Evolutionary conservation across 2,797 vertebrate species (phyloP), one percentile per base, ranked within the genome.

Genomic region (Spinibarbus caldwelli): DNA sequence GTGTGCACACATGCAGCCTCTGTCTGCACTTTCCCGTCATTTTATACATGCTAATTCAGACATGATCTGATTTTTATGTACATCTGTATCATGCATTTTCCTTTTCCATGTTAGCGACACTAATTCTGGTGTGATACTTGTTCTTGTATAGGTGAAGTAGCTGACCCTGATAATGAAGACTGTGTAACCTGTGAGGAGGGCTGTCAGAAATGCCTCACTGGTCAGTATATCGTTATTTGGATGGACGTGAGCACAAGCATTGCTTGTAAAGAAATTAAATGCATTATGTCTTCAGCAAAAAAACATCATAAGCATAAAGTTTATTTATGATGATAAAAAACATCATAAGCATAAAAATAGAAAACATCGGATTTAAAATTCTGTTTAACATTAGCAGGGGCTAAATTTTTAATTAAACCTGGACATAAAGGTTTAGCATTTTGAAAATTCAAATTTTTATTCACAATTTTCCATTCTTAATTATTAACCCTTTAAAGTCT

Each of bases 111-210:
- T 83, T 75, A 43, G 29, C 26, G 12, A 64, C 23, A 26, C 29
- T 54, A 41, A 49, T 73, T 21, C 34, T 19, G 14, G 41, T 83
- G 34, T 71, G 11, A 49, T 47, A 2, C 0, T n/a, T n/a, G n/a
- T 68, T 68, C 31, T 81, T 70, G 7, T 85, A 57, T 87, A 98
- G 97, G 94, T 91, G 91, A 96, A 92, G 89, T 94, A 75, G 92
- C 93, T 83, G 93, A 96, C 71, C 87, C 88, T 68, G 92, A 94
- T 67, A 87, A 92, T 26, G 94, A 94, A 62, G 93, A 91, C 19
- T 99, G 97, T 26, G 10, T 96, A 52, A 88, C 92, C 31, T 99
- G 98, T 91, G 95, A 96, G 78, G 95, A 96, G 8, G 97, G 97
- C 85, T 99, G 98, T 78, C 92, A 94, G 85, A 91, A 91, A 8